Evolutionary conservation across 2,113 vertebrate species (phyloP), one percentile per base, ranked within the genome.

Genomic region (Callipepla californica): DNA sequence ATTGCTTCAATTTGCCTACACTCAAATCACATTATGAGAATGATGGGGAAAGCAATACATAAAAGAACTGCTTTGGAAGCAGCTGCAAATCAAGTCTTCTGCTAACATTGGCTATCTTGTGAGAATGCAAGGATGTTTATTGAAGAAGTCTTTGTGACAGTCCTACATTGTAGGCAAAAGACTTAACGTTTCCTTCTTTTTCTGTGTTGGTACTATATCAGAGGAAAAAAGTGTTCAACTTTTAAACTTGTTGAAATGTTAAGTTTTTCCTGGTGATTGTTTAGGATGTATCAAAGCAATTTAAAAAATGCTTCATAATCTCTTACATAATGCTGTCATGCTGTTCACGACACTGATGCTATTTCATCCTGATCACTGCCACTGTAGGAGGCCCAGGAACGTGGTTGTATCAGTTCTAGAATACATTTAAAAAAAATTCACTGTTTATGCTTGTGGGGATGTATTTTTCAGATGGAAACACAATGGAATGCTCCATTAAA

Each of bases 241-340:
- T 96, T 96, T 95, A 91, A 95, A 90, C 65, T 81, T 82, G 79
- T 89, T 96, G 81, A 96, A 95, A 96, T 94, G 92, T 96, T 96
- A 85, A 93, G 75, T 89, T 95, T 93, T 95, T 58, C 81, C 87
- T 0, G 2, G 79, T 94, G 96, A 92, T 94, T 85, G 55, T 83
- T 94, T 92, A 92, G 91, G 87, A 68, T 6, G 4, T 87, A 96
- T 94, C 91, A 96, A 94, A 96, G 87, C 34, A 91, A 47, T 59
- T 78, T 93, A 85, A 85, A 96, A 93, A 91, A 25, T 9, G 79
- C 91, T 87, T 95, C 93, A 87, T 87, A 93, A 95, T 93, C 72
- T 94, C 79, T 95, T 96, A 87, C 89, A 92, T 95, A 96, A 96
- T 82, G 79, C 76, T 87, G 89, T 95, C 96, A 91, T 67, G 75